Conservation (phyloP, 2,113 vertebrate species). For the Lichenostomus cassidix region DNA sequence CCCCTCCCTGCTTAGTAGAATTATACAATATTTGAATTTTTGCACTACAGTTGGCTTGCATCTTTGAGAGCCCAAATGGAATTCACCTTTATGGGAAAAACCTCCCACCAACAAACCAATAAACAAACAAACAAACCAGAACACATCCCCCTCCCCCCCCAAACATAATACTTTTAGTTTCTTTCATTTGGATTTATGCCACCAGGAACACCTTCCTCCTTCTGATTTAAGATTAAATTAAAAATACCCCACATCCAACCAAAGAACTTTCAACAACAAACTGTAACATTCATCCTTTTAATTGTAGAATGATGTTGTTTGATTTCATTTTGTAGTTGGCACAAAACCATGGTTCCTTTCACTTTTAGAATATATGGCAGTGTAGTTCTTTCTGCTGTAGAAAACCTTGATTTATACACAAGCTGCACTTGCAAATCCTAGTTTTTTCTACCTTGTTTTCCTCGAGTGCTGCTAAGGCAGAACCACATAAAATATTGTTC, state of each 20-base stretch:
- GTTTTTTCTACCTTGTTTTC: background rate
- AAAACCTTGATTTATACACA: background rate
- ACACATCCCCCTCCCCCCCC: background rate
- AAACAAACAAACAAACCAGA: background rate
- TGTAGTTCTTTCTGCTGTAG: background rate
- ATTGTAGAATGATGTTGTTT: background rate
- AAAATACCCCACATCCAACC: background rate
- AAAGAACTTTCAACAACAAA: background rate
- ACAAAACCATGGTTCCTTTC: background rate
- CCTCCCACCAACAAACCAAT: rapidly evolving
- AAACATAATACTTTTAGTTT: background rate
- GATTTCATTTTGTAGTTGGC: background rate
- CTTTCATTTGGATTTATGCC: background rate
- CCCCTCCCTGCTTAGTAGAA: rapidly evolving
- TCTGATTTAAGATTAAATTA: background rate
- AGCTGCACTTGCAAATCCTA: background rate
- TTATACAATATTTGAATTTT: background rate
- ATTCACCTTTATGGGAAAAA: background rate
- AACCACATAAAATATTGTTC: background rate
- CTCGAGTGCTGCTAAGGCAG: background rate
- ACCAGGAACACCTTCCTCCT: background rate
- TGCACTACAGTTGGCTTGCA: background rate
- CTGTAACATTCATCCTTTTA: background rate
- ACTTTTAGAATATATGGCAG: background rate
- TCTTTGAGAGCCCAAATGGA: background rate